These are phyloP conservation scores for Aselliscus stoliczkanus DNA, from an alignment of 2,797 vertebrate species.

Conservation along the genomic window DNA sequence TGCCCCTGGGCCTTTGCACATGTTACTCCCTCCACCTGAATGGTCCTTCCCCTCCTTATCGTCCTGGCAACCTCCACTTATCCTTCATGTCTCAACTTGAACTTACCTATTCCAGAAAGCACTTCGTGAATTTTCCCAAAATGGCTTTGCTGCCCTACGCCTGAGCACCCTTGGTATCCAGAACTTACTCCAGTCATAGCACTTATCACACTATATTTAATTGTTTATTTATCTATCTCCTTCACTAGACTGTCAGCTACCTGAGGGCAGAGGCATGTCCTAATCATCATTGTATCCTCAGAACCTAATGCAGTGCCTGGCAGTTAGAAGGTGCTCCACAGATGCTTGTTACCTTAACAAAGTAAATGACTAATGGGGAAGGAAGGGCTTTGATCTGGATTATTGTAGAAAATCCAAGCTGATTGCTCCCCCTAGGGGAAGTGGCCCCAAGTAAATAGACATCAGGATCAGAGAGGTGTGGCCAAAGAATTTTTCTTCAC, in stretches of 20 bases:
- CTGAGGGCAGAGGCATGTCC: not conserved
- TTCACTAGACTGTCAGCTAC: not conserved
- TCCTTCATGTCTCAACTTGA: not conserved
- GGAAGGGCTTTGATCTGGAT: not conserved
- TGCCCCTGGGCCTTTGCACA: not conserved
- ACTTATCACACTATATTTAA: not conserved
- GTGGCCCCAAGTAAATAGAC: not conserved
- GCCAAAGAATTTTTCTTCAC: constrained; percentile 2
- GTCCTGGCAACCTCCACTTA: not conserved
- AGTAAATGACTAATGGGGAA: not conserved
- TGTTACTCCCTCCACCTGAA: not conserved
- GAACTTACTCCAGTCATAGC: accelerated
- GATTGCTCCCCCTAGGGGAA: not conserved
- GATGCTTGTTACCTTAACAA: not conserved
- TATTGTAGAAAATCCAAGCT: not conserved
- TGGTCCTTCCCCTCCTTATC: not conserved
- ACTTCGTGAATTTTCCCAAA: not conserved
- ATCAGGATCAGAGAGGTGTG: not conserved
- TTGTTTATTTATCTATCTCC: not conserved
- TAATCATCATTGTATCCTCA: not conserved
- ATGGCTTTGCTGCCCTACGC: not conserved
- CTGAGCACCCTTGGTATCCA: not conserved
- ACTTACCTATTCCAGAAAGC: not conserved
- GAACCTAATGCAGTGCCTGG: not conserved
- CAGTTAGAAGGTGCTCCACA: not conserved